Conservation (phyloP, 2,888 invertebrate species). For the Octonoba sinensis region DNA sequence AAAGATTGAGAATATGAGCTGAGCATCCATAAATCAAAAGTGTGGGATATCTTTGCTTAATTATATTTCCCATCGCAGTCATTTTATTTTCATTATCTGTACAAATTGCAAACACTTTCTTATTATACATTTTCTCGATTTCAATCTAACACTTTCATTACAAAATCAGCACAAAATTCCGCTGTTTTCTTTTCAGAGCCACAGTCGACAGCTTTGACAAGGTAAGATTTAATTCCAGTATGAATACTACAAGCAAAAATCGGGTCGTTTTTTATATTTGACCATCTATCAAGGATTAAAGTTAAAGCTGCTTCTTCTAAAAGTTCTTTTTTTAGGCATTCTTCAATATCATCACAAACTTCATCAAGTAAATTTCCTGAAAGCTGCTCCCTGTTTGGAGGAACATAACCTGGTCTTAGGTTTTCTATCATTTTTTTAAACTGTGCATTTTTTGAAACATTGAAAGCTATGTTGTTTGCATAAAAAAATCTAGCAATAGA, state of each 20-base stretch:
- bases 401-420: neutral
- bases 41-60: neutral
- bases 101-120: constrained; percentile 2
- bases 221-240: neutral
- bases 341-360: neutral
- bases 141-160: neutral
- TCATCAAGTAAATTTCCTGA: neutral
- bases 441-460: constrained; percentile 1
- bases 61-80: neutral
- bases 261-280: neutral
- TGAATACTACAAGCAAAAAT: constrained; percentile 4
- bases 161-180: constrained; percentile 1
- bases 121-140: neutral
- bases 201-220: constrained; percentile 2
- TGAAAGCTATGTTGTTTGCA: constrained; percentile 6
- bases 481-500: constrained; percentile 9
- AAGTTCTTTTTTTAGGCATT: neutral
- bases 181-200: constrained; percentile 2
- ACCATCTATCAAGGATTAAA: constrained; percentile 6
- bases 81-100: constrained; percentile 5
- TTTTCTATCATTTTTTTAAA: constrained; percentile 6
- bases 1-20: constrained; percentile 4
- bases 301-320: constrained; percentile 1
- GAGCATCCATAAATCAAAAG: neutral
- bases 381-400: neutral